phyloP scores from a whole-genome alignment of 2,888 invertebrate genomes.

The Mythimna lalbum region DNA sequence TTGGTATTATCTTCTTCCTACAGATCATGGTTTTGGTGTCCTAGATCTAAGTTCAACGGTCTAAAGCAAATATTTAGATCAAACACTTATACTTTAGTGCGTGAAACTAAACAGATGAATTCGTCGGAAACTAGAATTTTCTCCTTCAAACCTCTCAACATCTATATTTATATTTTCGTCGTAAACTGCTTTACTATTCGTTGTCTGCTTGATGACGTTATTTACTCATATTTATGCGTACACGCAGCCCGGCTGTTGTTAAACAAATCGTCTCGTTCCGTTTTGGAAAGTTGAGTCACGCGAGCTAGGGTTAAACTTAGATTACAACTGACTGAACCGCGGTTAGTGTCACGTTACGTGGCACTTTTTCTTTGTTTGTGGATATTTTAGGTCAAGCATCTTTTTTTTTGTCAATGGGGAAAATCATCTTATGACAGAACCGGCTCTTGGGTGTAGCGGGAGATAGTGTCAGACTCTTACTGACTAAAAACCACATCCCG shows the following conservation, averaged over 20 bases:
- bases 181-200: constrained; percentile 39
- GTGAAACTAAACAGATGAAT: constrained; percentile 30
- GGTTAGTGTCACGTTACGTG: constrained; percentile 67
- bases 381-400: background rate
- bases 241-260: constrained; percentile 68
- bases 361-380: constrained; percentile 41
- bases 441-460: too few species aligned
- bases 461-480: too few species aligned
- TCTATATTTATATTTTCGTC: constrained; percentile 41
- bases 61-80: constrained; percentile 33
- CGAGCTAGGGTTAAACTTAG: constrained; percentile 75
- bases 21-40: background rate
- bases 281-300: constrained; percentile 72
- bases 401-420: too few species aligned
- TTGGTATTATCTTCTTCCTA: background rate
- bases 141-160: constrained; percentile 21
- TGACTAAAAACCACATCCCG: too few species aligned
- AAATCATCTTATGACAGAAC: too few species aligned
- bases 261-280: constrained; percentile 68
- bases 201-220: constrained; percentile 58
- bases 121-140: constrained; percentile 4
- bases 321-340: constrained; percentile 64
- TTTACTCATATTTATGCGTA: constrained; percentile 68
- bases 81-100: constrained; percentile 11
- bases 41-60: constrained; percentile 37